Evolutionary conservation across 2,113 vertebrate genomes (phyloP), one percentile per base, ranked within the genome.

Genomic region (Pluvialis apricaria): DNA sequence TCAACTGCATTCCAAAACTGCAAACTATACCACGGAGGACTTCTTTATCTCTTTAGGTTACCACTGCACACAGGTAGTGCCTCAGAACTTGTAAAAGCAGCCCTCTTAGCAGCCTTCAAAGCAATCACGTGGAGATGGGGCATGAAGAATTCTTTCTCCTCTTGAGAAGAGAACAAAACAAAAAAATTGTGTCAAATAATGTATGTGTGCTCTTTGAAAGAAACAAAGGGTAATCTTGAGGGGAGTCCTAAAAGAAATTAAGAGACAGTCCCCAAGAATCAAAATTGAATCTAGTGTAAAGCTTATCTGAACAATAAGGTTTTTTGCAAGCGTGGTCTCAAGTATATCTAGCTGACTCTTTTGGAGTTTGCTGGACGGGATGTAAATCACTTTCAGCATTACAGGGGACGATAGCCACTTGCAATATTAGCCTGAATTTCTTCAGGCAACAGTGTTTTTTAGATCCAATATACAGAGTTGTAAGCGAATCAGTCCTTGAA

Each of bases 401-500:
- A 55, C 29, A 82, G 79, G 10, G 34, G 15, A 78, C 49, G n/a
- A 90, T 3, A 69, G 14, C 21, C 36, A 44, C 25, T 64, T 82
- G 57, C 57, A 87, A 52, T 54, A 86, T 32, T 42, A 80, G 21
- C 34, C 60, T 83, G 19, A 79, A 61, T 44, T 61, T 92, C 28
- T 77, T 82, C 68, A 77, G 42, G 38, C 29, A 65, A 73, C 32
- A 36, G 9, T 17, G 26, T 6, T 64, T 83, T 45, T 57, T n/a
- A 94, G 60, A 90, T 69, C 19, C 42, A 71, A 16, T 49, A 69
- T 42, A 54, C 1, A 55, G 19, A 29, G 22, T 10, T 86, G 34
- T 64, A 88, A 92, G 47, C 71, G 71, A 91, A 86, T 86, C 64
- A 88, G 84, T 61, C 87, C 84, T 96, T 96, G 85, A 92, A 81